Base-by-base conservation (phyloP, 2,888 invertebrate genomes). In the Thera britannica region DNA sequence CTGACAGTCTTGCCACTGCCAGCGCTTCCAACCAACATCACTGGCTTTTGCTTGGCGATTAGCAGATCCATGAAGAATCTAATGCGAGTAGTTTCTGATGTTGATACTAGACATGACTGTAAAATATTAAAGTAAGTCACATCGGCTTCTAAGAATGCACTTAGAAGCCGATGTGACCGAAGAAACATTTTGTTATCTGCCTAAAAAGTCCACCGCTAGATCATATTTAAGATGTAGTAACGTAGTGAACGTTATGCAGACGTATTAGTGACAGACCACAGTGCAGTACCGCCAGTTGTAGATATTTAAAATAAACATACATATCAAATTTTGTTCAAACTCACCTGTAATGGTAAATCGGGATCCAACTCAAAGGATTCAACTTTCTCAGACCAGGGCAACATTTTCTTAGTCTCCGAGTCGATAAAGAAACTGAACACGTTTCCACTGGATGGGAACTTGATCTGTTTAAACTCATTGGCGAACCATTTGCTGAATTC, bases 401-500 rank as follows among this genome's bases (percentile, higher is more conserved):
- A 81, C 81, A 98, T 97, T 79, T 96, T 96, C 87, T 98, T 98
- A 0, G 96, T 96, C 78, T 98, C 97, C 0, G 95, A 93, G 79
- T 99, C 98, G 67, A 99, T 97, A 86, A 96, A 98, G 88, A 96
- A 99, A 80, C 97, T 97, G 85, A 99, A 99, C 1, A 99, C 96
- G 60, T 96, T 97, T 2, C 97, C 98, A 2, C 95, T 94, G 0
- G 95, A 82, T 0, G 99, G 98, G 88, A 98, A 98, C 88, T 97
- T 97, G 38, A 99, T 95, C 0, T 97, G 95, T 89, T 98, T 98
- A 87, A 98, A 99, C 90, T 99, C 99, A 74, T 96, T 97, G 34
- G 95, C 94, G 95, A 98, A 99, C 98, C 98, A 99, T 87, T 98
- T 98, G 83, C 97, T 97, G 86, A 99, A 99, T 83, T 99, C 99